phyloP scores from a whole-genome alignment of 2,113 vertebrate species.

The Solea senegalensis region DNA sequence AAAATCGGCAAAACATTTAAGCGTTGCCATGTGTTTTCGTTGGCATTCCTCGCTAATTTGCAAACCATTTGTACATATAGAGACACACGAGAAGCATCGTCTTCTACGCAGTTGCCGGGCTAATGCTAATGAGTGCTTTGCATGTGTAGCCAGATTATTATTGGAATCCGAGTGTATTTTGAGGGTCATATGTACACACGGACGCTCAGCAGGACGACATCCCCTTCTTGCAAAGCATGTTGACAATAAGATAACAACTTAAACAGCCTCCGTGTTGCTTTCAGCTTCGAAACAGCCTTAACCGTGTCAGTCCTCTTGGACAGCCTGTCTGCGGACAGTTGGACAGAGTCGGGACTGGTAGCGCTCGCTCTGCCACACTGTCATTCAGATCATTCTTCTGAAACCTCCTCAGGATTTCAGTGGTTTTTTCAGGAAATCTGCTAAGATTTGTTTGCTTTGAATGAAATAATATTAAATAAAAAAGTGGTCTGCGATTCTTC shows the following conservation, averaged over 20 bases:
- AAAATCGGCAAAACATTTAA: conserved; percentile 13
- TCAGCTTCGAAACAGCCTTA: conserved; percentile 48
- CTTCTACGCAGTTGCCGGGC: background rate
- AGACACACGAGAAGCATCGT: conserved; percentile 21
- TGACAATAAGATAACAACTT: conserved; percentile 1
- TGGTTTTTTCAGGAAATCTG: conserved; percentile 62
- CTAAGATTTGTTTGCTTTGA: conserved; percentile 77
- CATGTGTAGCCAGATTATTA: conserved; percentile 12
- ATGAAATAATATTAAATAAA: conserved; percentile 51
- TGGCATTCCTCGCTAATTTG: conserved; percentile 42
- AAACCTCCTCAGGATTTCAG: conserved; percentile 73
- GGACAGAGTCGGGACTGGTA: conserved; percentile 41
- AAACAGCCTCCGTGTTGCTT: conserved; percentile 14
- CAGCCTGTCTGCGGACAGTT: conserved; percentile 44
- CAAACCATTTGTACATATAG: conserved; percentile 28
- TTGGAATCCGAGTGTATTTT: conserved; percentile 28
- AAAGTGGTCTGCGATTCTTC: conserved; percentile 78
- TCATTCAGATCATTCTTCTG: conserved; percentile 72
- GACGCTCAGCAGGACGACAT: conserved; percentile 20
- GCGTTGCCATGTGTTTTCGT: conserved; percentile 24
- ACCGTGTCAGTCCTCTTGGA: conserved; percentile 53
- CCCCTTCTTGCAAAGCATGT: conserved; percentile 19
- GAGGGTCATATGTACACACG: conserved; percentile 1
- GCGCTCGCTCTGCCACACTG: conserved; percentile 33
- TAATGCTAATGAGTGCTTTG: conserved; percentile 2